Evolutionary conservation across 2,797 vertebrate genomes (phyloP).

Genomic region (Acanthurus leucopareius): DNA sequence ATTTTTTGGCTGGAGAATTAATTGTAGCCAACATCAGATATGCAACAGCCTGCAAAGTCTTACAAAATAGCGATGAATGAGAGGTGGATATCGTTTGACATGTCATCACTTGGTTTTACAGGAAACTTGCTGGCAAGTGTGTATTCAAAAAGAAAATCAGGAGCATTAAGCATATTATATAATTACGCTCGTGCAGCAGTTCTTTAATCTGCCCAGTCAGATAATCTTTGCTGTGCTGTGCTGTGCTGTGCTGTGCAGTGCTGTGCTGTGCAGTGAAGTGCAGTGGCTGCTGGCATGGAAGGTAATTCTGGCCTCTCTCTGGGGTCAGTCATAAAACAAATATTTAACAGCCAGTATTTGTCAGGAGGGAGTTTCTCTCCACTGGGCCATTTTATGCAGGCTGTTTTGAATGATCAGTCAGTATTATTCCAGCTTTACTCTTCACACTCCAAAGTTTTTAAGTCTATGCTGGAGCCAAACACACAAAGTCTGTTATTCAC

Average conservation of each 20-base stretch:
- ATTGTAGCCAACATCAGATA: not conserved
- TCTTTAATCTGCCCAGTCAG: conserved; percentile 37
- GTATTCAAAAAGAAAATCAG: not conserved
- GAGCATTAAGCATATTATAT: not conserved
- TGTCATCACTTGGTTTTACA: not conserved
- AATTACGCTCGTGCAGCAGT: conserved; percentile 2
- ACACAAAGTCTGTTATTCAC: conserved; percentile 8
- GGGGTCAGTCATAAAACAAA: conserved; percentile 67
- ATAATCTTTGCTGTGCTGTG: conserved; percentile 29
- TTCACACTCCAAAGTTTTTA: conserved; percentile 5
- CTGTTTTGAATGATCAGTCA: conserved; percentile 53
- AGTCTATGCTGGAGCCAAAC: conserved; percentile 20
- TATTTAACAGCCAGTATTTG: conserved; percentile 72
- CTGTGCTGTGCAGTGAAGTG: conserved; percentile 25
- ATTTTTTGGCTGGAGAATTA: not conserved
- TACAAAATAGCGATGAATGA: not conserved
- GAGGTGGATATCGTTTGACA: not conserved
- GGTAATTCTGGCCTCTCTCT: conserved; percentile 43
- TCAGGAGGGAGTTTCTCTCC: conserved; percentile 68
- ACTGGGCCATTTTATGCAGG: conserved; percentile 31
- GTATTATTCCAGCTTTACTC: conserved; percentile 63
- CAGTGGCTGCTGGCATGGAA: conserved; percentile 45
- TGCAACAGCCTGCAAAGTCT: not conserved
- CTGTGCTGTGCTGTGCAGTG: conserved; percentile 18
- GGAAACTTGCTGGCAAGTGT: not conserved